Percentiles rank a stretch among this genome's conserved stretches.
Conservation (phyloP, 2,797 vertebrate genomes). For the Margarornis squamiger region DNA sequence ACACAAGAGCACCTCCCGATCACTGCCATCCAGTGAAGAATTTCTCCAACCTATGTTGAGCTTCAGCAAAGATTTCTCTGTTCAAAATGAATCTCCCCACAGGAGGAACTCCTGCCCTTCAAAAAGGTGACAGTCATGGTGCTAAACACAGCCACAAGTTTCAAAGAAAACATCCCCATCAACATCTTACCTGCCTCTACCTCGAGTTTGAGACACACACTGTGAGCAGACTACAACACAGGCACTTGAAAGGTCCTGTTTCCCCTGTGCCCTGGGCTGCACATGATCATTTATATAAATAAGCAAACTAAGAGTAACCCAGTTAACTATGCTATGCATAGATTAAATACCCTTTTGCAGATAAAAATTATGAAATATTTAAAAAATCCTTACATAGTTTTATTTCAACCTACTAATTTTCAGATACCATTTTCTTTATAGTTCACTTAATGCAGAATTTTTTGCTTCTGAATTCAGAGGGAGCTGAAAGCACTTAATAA, state of each 20-base stretch:
- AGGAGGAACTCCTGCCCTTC: background rate
- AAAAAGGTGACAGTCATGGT: background rate
- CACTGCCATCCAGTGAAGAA: background rate
- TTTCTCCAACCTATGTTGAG: background rate
- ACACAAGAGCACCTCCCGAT: background rate
- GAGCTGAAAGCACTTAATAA: background rate
- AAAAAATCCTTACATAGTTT: background rate
- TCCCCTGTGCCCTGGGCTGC: background rate
- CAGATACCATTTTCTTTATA: background rate
- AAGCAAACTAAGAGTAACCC: background rate
- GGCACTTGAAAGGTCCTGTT: background rate
- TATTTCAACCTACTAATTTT: background rate
- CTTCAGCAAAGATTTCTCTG: background rate
- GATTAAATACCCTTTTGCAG: background rate
- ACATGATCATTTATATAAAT: background rate
- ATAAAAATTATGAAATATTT: background rate
- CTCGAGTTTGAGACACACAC: background rate
- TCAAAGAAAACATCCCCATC: background rate
- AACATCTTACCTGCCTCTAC: constrained; percentile 31
- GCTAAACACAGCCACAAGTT: background rate
- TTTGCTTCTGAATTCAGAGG: background rate
- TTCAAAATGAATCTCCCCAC: background rate
- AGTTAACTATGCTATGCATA: background rate
- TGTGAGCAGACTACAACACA: background rate
- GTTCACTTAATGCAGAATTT: background rate